These are phyloP conservation scores for Halcyon chelicuti DNA, from an alignment of 2,797 vertebrate genomes.

Conservation along the genomic window DNA sequence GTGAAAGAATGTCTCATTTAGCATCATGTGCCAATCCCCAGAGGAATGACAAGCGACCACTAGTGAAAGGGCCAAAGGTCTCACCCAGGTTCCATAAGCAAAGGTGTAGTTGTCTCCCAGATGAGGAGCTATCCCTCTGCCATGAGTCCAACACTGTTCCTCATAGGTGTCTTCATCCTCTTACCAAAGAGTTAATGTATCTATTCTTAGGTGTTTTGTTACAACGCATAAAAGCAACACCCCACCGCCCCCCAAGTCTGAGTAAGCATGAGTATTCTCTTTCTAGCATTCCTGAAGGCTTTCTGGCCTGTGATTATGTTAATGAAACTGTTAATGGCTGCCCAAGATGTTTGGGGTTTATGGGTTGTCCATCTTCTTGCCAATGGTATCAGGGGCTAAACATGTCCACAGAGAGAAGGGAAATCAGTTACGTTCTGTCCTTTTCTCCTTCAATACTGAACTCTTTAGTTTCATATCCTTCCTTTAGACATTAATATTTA, in stretches of 20 bases:
- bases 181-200: not conserved
- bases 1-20: not conserved
- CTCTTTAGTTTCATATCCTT: not conserved
- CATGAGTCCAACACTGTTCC: not conserved
- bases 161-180: not conserved
- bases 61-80: not conserved
- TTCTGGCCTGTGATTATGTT: not conserved
- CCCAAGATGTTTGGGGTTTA: not conserved
- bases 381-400: not conserved
- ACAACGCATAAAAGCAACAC: not conserved
- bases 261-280: not conserved
- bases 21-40: not conserved
- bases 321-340: conserved; percentile 20
- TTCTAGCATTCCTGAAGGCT: conserved; percentile 34
- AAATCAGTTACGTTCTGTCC: not conserved
- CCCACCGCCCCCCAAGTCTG: not conserved
- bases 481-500: not conserved
- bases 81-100: not conserved
- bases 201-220: not conserved
- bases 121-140: not conserved
- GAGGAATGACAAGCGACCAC: not conserved
- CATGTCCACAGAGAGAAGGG: not conserved
- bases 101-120: not conserved
- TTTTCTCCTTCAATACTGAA: not conserved
- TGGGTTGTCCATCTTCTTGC: not conserved